Evolutionary conservation across 2,797 vertebrate species (phyloP).

Genomic region (Danio aesculapii): DNA sequence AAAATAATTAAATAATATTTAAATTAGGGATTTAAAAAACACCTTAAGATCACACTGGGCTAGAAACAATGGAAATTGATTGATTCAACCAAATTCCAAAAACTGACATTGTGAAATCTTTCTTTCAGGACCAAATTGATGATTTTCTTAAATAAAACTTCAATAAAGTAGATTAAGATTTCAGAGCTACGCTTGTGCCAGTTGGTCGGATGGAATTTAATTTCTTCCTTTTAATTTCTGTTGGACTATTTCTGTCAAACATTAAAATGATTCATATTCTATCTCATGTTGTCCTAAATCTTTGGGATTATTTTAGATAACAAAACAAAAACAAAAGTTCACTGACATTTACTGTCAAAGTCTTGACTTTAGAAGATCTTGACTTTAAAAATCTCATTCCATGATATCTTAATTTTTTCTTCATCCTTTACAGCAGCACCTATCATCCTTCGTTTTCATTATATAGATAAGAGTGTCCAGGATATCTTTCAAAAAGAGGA

Average conservation of each 20-base stretch:
- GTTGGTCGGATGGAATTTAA: not conserved
- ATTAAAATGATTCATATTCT: not conserved
- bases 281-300: not conserved
- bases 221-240: not conserved
- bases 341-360: not conserved
- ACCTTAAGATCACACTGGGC: not conserved
- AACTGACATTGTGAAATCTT: not conserved
- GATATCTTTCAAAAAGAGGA: not conserved
- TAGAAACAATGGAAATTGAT: not conserved
- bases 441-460: not conserved
- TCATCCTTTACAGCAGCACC: not conserved
- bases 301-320: too few species aligned
- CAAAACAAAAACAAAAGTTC: too few species aligned
- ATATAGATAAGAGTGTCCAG: not conserved
- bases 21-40: not conserved
- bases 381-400: not conserved
- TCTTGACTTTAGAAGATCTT: not conserved
- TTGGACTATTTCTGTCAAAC: too few species aligned
- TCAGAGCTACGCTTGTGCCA: not conserved
- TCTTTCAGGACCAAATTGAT: not conserved
- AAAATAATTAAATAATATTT: not conserved
- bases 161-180: not conserved
- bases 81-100: conserved; percentile 14
- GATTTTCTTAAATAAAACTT: not conserved
- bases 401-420: not conserved